These are phyloP conservation scores for Metopolophium dirhodum DNA, from an alignment of 1,140 invertebrate species.

Conservation along the genomic window DNA sequence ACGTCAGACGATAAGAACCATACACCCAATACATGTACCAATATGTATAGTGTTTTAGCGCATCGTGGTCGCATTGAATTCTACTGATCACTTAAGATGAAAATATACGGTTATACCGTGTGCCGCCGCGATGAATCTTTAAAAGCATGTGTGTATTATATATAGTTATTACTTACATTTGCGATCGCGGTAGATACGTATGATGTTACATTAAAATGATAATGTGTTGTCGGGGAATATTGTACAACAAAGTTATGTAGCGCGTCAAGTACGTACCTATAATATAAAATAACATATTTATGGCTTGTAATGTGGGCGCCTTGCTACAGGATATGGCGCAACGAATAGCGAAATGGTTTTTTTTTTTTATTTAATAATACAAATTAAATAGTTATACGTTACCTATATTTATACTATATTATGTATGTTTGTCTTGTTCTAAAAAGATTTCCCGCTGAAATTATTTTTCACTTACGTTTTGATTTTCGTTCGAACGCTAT, in stretches of 20 bases:
- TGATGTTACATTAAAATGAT: slow-evolving; percentile 17
- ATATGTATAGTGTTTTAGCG: neutral
- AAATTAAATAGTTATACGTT: neutral
- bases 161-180: neutral
- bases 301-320: neutral
- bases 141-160: neutral
- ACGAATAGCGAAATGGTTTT: neutral
- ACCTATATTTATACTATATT: neutral
- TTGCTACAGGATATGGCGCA: neutral
- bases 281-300: slow-evolving; percentile 11
- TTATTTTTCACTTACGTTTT: neutral
- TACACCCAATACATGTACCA: neutral
- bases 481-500: neutral
- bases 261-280: neutral
- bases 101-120: neutral
- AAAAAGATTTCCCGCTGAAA: neutral
- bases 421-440: neutral
- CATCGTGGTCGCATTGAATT: neutral
- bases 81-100: neutral
- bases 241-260: neutral
- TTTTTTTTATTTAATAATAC: neutral
- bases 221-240: neutral
- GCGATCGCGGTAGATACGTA: slow-evolving; percentile 10
- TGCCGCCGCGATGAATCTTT: neutral
- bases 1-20: no score